These are phyloP conservation scores for Ligdia adustata DNA, from an alignment of 2,888 invertebrate genomes.

Conservation along the genomic window DNA sequence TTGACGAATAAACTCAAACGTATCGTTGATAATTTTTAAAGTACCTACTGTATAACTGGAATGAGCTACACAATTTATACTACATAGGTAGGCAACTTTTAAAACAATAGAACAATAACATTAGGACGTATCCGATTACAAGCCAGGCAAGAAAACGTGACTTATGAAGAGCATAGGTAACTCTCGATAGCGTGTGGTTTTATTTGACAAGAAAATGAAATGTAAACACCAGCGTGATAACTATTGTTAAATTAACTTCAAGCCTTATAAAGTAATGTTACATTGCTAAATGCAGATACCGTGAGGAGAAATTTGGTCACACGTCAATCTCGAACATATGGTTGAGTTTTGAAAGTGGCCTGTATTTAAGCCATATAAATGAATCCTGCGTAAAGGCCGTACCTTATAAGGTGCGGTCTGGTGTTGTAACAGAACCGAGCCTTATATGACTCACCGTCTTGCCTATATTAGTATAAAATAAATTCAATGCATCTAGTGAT, in stretches of 20 bases:
- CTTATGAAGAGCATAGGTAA: too few relatives aligned
- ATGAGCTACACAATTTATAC: too few relatives aligned
- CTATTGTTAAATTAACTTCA: constrained; percentile 25
- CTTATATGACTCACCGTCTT: constrained; percentile 72
- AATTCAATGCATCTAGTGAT: constrained; percentile 65
- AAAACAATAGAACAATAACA: constrained; percentile 44
- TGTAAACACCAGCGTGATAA: too few relatives aligned
- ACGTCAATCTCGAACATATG: constrained; percentile 79
- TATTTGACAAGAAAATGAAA: background rate
- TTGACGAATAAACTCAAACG: too few relatives aligned
- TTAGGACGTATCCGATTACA: constrained; percentile 42
- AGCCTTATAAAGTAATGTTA: constrained; percentile 17
- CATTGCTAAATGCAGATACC: constrained; percentile 20
- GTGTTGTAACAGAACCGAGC: constrained; percentile 68
- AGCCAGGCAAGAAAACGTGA: constrained; percentile 44
- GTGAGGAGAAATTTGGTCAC: constrained; percentile 70
- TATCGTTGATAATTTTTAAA: too few relatives aligned
- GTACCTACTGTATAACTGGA: too few relatives aligned
- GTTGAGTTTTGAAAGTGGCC: constrained; percentile 75
- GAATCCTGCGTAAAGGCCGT: constrained; percentile 73
- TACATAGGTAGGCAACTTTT: background rate
- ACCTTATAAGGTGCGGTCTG: constrained; percentile 72
- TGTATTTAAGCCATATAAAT: constrained; percentile 77
- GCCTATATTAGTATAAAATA: constrained; percentile 68
- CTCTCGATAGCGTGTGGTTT: constrained; percentile 28